Conservation (phyloP, 2,797 vertebrate species). For the Protonibea diacanthus region DNA sequence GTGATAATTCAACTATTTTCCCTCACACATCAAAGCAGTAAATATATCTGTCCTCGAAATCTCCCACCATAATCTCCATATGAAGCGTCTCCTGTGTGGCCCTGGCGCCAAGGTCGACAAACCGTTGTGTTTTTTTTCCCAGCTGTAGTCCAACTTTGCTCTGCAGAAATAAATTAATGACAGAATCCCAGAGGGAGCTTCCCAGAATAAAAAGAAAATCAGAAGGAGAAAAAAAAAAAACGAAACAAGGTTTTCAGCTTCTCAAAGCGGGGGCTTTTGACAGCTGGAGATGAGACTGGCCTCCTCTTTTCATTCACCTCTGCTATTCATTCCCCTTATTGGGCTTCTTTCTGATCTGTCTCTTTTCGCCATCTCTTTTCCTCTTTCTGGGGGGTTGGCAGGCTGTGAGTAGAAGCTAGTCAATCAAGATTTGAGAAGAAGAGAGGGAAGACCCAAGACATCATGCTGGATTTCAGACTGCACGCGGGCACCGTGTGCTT, state of each 20-base stretch:
- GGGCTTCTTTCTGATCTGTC: constrained; percentile 63
- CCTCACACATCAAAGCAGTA: constrained; percentile 50
- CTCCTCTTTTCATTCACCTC: constrained; percentile 65
- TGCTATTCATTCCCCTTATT: constrained; percentile 61
- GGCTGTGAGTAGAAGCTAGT: constrained; percentile 67
- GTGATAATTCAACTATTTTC: constrained; percentile 27
- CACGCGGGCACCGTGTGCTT: background rate
- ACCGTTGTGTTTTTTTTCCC: constrained; percentile 25
- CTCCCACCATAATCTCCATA: constrained; percentile 35
- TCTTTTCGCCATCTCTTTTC: constrained; percentile 50
- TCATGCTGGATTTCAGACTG: constrained; percentile 51
- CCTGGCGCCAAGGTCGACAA: constrained; percentile 57
- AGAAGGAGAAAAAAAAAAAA: background rate
- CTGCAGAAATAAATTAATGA: constrained; percentile 63
- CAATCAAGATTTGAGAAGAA: constrained; percentile 73
- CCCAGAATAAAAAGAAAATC: constrained; percentile 32
- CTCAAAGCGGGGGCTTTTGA: constrained; percentile 57
- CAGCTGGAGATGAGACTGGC: constrained; percentile 54
- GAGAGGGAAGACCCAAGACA: constrained; percentile 68
- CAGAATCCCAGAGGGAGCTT: constrained; percentile 54
- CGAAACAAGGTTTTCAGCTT: constrained; percentile 47
- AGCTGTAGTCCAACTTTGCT: constrained; percentile 39
- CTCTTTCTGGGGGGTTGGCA: constrained; percentile 64
- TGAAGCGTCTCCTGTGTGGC: constrained; percentile 38
- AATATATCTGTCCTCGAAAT: constrained; percentile 38